Percentiles rank a stretch among this genome's conserved stretches.
phyloP scores from a whole-genome alignment of 2,113 vertebrate species.

The Chrysochloris asiatica region DNA sequence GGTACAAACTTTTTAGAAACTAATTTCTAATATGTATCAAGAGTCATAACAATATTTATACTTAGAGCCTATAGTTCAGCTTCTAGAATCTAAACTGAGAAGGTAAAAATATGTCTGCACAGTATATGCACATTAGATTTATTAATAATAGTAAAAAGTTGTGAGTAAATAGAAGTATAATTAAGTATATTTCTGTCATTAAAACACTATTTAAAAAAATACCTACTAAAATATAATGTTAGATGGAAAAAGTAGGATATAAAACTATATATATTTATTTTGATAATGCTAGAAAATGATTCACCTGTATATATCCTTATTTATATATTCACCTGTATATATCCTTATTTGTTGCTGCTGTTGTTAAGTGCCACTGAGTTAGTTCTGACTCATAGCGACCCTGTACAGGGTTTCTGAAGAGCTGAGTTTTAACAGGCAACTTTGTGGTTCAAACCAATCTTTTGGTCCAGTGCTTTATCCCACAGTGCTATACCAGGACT shows the following conservation, averaged over 20 bases:
- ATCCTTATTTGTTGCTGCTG: too few relatives aligned
- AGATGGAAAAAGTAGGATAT: background rate
- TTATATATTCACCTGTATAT: too few relatives aligned
- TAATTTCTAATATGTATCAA: background rate
- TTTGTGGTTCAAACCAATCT: too few relatives aligned
- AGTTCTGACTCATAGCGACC: too few relatives aligned
- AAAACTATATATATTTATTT: conserved; percentile 17
- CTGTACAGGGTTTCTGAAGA: too few relatives aligned
- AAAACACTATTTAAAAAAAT: conserved; percentile 7
- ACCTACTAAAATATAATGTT: background rate
- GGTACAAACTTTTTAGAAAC: background rate
- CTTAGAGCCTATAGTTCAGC: background rate
- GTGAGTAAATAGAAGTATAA: conserved; percentile 14
- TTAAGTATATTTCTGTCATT: conserved; percentile 43
- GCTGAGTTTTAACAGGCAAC: too few relatives aligned
- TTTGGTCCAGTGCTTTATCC: too few relatives aligned
- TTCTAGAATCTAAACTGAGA: conserved; percentile 20
- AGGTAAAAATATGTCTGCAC: background rate
- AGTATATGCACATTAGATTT: background rate
- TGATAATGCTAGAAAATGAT: background rate
- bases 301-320: background rate
- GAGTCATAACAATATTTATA: background rate
- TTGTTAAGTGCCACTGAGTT: too few relatives aligned
- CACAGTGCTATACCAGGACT: too few relatives aligned
- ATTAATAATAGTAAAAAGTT: background rate